Evolutionary conservation across 2,113 vertebrate species (phyloP), one percentile per base, ranked within the genome.

Genomic region (Nycticebus coucang): DNA sequence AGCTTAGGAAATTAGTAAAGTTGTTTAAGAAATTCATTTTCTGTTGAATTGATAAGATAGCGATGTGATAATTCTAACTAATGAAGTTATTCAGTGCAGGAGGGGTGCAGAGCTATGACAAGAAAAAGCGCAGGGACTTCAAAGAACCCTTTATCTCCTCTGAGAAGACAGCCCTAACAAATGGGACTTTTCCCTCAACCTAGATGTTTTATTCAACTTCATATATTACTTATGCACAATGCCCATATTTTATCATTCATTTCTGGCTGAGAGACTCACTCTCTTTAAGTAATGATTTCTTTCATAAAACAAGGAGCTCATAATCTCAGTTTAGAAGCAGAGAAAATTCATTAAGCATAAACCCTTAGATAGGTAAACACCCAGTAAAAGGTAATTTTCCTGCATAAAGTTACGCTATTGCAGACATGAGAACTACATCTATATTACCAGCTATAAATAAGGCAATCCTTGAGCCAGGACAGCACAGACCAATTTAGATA

Each of bases 1-100:
- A 97, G 50, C 55, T 81, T 94, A 79, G 50, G 96, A 97, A 98
- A 97, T 98, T 97, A 98, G 84, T 89, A 96, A 85, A 93, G 62
- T 95, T 77, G 71, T 50, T 9, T 59, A 91, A 93, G 55, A 86
- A 94, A 95, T 93, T 91, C 93, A 97, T 86, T 92, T 97, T 79
- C 60, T 59, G 7, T 94, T 95, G 98, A 97, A 87, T 18, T 83
- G 69, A 77, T 55, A 55, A 87, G 68, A 91, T n/a, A 87, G 30
- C 77, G 91, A 97, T 81, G 80, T 88, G 96, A 87, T 84, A 35
- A 95, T 91, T 98, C 93, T 81, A 96, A 97, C 94, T 96, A 97
- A 89, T 66, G 90, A 97, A 91, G 68, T 72, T 75, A 93, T 95
- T 96, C 93, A 91, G 84, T 7, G 35, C 8, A 15, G 26, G 83